Percentiles rank a stretch among this genome's conserved stretches.
phyloP scores from a whole-genome alignment of 2,797 vertebrate genomes.

The Thaleichthys pacificus region DNA sequence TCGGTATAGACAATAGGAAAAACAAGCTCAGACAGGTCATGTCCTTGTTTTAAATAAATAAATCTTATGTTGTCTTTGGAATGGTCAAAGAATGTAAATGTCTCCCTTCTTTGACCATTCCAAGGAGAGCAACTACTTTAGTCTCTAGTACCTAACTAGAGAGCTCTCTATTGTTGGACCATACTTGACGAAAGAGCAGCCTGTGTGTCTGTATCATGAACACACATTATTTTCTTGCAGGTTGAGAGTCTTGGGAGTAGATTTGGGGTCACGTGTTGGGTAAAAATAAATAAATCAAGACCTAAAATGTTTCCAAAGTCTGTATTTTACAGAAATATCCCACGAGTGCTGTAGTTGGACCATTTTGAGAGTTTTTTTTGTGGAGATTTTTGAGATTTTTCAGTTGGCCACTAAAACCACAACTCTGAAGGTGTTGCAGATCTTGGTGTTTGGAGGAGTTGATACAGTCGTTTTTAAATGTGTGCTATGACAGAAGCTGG shows the following conservation, averaged over 20 bases:
- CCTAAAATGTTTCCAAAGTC: constrained; percentile 10
- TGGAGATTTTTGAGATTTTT: no score
- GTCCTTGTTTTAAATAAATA: constrained; percentile 6
- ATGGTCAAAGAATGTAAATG: constrained; percentile 3
- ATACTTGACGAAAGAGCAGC: constrained; percentile 1
- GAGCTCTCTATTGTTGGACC: constrained; percentile 4
- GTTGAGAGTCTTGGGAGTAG: no score
- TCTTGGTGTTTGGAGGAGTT: no score
- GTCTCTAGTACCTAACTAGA: constrained; percentile 12
- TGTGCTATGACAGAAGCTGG: no score
- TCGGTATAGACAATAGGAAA: constrained; percentile 7
- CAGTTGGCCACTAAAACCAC: constrained; percentile 42
- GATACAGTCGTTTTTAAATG: no score
- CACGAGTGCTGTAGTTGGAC: neutral
- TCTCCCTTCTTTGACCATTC: neutral
- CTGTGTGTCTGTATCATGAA: no score
- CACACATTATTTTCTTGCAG: no score
- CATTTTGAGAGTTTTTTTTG: no score
- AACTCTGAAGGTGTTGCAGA: constrained; percentile 5
- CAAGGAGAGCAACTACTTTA: constrained; percentile 18
- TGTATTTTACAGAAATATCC: constrained; percentile 38
- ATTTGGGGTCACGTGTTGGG: no score
- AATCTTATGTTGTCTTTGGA: constrained; percentile 4
- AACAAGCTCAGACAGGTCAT: neutral
- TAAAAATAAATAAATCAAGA: neutral